Evolutionary conservation across 2,888 invertebrate species (phyloP).

Genomic region (Sesamia inferens): DNA sequence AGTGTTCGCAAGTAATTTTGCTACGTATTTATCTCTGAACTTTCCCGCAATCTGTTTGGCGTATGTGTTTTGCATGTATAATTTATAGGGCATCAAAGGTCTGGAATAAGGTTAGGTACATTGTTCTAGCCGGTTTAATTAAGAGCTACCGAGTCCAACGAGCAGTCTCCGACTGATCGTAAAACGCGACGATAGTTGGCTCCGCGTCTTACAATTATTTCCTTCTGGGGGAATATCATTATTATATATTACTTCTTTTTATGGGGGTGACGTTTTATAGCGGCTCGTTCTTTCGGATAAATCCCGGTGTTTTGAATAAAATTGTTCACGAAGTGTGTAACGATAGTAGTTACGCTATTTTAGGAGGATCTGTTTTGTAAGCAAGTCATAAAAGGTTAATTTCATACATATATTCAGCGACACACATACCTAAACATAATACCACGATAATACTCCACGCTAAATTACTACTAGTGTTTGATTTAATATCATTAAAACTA

Average conservation of each 20-base stretch:
- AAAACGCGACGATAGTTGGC: conserved; percentile 70
- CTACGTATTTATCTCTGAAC: conserved; percentile 57
- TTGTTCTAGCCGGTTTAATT: conserved; percentile 76
- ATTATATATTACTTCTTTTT: conserved; percentile 76
- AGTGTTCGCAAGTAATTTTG: conserved; percentile 44
- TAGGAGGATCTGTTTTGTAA: conserved; percentile 22
- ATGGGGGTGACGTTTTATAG: conserved; percentile 78
- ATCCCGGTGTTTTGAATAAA: conserved; percentile 58
- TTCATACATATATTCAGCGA: neutral
- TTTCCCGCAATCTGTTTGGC: conserved; percentile 55
- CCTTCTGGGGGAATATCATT: conserved; percentile 79
- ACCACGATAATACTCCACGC: conserved; percentile 11
- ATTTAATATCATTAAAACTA: conserved; percentile 30
- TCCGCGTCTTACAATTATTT: conserved; percentile 77
- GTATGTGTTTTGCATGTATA: conserved; percentile 66
- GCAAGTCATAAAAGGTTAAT: conserved; percentile 18
- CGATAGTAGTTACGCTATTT: conserved; percentile 45
- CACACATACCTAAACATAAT: neutral
- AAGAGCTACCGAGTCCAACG: conserved; percentile 70
- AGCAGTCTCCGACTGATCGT: conserved; percentile 70
- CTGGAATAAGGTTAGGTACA: conserved; percentile 62
- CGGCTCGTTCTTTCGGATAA: conserved; percentile 67
- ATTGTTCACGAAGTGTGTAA: conserved; percentile 52
- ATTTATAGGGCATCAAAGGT: conserved; percentile 68
- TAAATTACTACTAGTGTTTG: conserved; percentile 14